Conservation (phyloP, 2,797 vertebrate species). For the Eospalax fontanierii region DNA sequence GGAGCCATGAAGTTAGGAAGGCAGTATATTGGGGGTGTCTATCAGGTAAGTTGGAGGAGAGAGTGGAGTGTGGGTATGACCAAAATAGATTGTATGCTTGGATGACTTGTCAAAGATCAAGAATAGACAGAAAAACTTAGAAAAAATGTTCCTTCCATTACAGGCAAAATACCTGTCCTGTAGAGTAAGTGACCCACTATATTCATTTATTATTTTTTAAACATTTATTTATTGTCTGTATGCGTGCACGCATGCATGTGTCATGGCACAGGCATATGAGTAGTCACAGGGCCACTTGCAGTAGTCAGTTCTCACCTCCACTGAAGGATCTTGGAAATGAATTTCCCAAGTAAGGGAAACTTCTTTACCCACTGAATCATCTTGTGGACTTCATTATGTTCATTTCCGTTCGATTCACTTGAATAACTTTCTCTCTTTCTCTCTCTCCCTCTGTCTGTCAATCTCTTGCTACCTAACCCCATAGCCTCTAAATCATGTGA, state of each 20-base stretch:
- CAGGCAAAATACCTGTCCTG: background rate
- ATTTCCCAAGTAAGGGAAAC: background rate
- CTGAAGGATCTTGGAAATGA: background rate
- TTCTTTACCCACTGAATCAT: background rate
- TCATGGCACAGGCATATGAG: background rate
- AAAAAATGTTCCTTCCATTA: background rate
- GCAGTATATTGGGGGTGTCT: background rate
- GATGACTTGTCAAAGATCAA: background rate
- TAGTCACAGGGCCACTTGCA: background rate
- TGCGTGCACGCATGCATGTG: background rate
- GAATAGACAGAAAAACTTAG: background rate
- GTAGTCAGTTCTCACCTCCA: background rate
- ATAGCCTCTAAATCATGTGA: background rate
- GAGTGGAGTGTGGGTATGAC: background rate
- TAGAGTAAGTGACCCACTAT: background rate
- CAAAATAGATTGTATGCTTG: background rate
- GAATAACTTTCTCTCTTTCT: background rate
- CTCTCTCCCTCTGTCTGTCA: background rate
- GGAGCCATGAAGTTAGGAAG: background rate
- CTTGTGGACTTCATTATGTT: background rate
- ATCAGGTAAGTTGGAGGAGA: background rate
- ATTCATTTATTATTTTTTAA: background rate
- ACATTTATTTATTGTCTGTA: background rate
- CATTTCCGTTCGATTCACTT: constrained; percentile 26
- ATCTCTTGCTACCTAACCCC: background rate